Conservation (phyloP, 2,888 invertebrate genomes). For the Coleophora flavipennella region DNA sequence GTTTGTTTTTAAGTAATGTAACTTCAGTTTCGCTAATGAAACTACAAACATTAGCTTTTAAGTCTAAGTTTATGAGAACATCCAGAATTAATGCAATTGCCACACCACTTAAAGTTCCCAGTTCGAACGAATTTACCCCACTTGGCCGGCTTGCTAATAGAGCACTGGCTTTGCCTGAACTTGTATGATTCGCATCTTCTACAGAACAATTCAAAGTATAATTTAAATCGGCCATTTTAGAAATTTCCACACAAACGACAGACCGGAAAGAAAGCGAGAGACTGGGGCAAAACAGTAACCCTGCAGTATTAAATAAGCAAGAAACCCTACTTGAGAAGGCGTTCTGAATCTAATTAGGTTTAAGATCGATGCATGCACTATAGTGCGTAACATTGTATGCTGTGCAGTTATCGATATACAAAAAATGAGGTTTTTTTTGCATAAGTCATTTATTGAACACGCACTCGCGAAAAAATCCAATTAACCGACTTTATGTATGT, state of each 20-base stretch:
- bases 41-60: too few relatives aligned
- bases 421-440: too few relatives aligned
- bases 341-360: constrained; percentile 12
- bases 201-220: constrained; percentile 19
- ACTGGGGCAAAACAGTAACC: constrained; percentile 11
- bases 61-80: neutral
- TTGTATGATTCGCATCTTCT: constrained; percentile 5
- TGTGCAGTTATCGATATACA: too few relatives aligned
- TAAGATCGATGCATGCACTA: neutral
- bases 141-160: constrained; percentile 4
- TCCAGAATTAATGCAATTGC: constrained; percentile 22
- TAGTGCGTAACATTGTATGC: too few relatives aligned
- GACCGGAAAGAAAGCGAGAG: neutral
- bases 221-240: constrained; percentile 18
- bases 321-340: constrained; percentile 15
- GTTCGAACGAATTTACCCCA: constrained; percentile 15
- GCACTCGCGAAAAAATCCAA: too few relatives aligned
- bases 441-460: too few relatives aligned
- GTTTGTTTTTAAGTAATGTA: constrained; percentile 9
- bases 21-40: neutral
- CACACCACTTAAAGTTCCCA: constrained; percentile 27
- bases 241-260: neutral
- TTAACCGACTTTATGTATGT: too few relatives aligned
- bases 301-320: neutral
- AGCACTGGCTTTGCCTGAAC: too few relatives aligned